Evolutionary conservation across 2,113 vertebrate genomes (phyloP).

Genomic region (Xerus inauris): DNA sequence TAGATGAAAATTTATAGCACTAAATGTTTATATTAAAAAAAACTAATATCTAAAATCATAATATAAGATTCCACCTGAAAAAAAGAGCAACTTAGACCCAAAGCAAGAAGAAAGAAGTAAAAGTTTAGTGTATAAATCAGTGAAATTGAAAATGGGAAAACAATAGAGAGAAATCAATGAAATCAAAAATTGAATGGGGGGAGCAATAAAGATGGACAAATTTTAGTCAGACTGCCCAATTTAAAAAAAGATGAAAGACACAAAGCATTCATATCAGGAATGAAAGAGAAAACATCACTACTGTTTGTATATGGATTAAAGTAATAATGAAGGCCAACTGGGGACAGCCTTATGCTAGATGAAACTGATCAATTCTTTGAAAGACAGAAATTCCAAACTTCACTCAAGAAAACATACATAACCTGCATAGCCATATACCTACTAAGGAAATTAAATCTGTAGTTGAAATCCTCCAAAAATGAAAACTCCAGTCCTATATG

Average conservation of each 20-base stretch:
- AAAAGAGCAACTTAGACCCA: background rate
- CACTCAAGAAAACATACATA: slow-evolving; percentile 19
- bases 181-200: background rate
- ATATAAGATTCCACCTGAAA: background rate
- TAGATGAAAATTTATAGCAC: background rate
- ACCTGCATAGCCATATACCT: background rate
- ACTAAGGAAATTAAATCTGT: background rate
- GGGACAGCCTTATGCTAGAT: background rate
- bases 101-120: background rate
- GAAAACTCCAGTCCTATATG: background rate
- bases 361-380: background rate
- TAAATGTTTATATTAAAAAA: background rate
- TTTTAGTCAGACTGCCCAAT: background rate
- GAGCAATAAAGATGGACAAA: background rate
- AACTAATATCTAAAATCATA: background rate
- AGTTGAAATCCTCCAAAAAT: background rate
- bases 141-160: background rate
- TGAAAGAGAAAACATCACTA: background rate
- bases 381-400: background rate
- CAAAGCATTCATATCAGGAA: background rate
- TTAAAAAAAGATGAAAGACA: background rate
- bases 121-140: background rate
- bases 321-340: background rate
- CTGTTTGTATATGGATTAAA: background rate
- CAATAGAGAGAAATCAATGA: background rate